Conservation (phyloP, 2,113 vertebrate genomes). For the Petroica traversi region DNA sequence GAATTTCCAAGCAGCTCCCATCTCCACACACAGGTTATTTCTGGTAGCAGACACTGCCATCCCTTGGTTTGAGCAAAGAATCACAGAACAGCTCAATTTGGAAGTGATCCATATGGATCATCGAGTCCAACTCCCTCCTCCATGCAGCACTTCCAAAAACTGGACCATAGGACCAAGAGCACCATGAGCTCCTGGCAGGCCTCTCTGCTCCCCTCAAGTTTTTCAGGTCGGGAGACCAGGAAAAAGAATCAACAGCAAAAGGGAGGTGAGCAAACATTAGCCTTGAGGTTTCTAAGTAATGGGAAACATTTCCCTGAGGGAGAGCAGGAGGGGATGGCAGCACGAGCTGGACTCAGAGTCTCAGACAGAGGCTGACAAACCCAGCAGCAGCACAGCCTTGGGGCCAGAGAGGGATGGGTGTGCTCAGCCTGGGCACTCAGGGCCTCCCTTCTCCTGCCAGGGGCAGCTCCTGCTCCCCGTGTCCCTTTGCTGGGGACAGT, state of each 20-base stretch:
- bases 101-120: background rate
- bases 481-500: background rate
- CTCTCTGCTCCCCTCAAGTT: background rate
- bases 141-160: fast-evolving
- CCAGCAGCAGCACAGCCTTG: fast-evolving
- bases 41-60: background rate
- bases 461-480: background rate
- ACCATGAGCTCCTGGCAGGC: fast-evolving
- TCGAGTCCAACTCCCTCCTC: fast-evolving
- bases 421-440: background rate
- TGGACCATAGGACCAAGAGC: background rate
- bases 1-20: fast-evolving
- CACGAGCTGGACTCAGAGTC: background rate
- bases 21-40: fast-evolving
- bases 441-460: background rate
- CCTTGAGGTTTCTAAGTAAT: background rate
- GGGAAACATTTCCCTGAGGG: background rate
- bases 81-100: background rate
- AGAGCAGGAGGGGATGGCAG: background rate
- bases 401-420: background rate
- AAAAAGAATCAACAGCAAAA: background rate
- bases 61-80: background rate
- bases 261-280: background rate
- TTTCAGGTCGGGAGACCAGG: fast-evolving
- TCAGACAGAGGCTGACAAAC: background rate